A percentile compares a stretch with the other conserved stretches of the same genome.
Conservation (phyloP, 2,797 vertebrate genomes). For the Anniella stebbinsi region DNA sequence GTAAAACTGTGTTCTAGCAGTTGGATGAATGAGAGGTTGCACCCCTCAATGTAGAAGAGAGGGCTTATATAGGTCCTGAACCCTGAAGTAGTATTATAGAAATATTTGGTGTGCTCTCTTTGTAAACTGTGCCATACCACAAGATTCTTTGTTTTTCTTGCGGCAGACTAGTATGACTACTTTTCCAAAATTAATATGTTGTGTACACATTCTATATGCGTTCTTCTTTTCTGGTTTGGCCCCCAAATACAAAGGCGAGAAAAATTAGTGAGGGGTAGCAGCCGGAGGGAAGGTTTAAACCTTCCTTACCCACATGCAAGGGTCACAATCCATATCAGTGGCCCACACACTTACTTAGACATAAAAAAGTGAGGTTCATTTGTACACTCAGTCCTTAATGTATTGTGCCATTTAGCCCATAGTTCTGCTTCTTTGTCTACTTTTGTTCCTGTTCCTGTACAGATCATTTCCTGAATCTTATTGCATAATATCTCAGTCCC, state of each 20-base stretch:
- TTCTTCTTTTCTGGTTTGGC: background rate
- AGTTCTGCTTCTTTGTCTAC: background rate
- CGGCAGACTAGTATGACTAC: background rate
- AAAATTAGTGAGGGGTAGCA: no score
- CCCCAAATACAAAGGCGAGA: no score
- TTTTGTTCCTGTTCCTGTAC: background rate
- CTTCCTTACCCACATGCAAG: no score
- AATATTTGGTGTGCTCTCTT: background rate
- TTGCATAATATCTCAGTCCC: slow-evolving; percentile 24
- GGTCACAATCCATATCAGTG: no score
- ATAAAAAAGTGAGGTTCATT: no score
- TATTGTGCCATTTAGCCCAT: background rate
- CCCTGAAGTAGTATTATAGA: background rate
- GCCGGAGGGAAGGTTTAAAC: no score
- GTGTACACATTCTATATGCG: background rate
- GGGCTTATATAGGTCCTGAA: background rate
- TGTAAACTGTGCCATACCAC: no score
- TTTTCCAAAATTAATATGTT: background rate
- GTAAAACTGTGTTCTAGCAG: background rate
- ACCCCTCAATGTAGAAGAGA: background rate
- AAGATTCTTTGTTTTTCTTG: background rate
- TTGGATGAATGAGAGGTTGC: background rate
- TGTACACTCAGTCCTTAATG: no score
- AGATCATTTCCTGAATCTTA: slow-evolving; percentile 1
- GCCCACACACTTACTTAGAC: no score